phyloP scores from a whole-genome alignment of 2,113 vertebrate species.

The Orthonyx spaldingii region DNA sequence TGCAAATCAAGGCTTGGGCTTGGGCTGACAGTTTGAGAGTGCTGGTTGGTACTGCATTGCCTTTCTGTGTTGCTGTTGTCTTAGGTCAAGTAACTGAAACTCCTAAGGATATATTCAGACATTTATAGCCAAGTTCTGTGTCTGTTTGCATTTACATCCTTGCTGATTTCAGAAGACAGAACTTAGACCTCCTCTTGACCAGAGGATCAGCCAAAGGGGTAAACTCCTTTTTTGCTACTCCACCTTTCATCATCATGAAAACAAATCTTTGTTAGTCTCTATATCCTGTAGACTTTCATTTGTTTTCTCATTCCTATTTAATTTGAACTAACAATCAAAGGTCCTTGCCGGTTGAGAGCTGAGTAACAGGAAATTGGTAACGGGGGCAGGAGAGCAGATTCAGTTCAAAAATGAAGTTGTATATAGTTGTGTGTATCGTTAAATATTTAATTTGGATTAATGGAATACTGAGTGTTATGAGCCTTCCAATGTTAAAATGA shows the following conservation, averaged over 20 bases:
- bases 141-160: background rate
- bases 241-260: background rate
- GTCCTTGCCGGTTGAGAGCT: background rate
- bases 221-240: background rate
- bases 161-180: slow-evolving; percentile 9
- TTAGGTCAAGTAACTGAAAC: slow-evolving; percentile 4
- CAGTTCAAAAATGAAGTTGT: background rate
- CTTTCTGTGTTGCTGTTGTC: background rate
- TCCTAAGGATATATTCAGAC: background rate
- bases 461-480: background rate
- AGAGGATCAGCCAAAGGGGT: background rate
- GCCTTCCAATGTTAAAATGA: background rate
- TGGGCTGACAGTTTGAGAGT: background rate
- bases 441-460: background rate
- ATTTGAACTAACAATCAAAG: background rate
- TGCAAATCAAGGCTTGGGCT: background rate
- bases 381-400: accelerated
- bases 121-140: background rate
- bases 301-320: background rate
- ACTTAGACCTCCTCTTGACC: background rate
- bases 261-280: background rate
- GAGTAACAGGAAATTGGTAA: background rate
- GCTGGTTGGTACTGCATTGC: background rate
- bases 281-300: background rate
- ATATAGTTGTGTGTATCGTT: background rate